Base-by-base conservation (phyloP, 2,113 vertebrate genomes). In the Seriola rivoliana region DNA sequence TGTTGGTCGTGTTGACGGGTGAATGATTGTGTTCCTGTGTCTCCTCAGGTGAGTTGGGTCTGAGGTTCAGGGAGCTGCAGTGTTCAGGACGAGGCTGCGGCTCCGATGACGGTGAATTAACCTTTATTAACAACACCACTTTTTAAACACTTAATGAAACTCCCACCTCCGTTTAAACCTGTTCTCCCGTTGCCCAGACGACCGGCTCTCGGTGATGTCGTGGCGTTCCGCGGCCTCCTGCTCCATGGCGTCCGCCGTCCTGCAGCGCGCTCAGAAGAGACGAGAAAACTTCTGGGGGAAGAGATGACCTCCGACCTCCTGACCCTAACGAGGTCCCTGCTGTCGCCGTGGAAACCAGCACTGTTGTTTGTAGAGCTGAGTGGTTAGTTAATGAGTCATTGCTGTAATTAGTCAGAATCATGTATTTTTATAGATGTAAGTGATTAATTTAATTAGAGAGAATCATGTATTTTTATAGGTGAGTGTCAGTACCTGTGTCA, bases 181-280 rank as follows among this genome's bases (percentile, higher is more conserved):
- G 0, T 52, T 8, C 14, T 57, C 63, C 8, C 8, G 14, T 78
- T 38, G 38, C 60, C 38, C 29, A 92, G 93, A 87, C 21, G 89
- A 92, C 36, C 85, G 83, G 0, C 62, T 94, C 48, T 92, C 92
- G 0, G 84, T 83, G 88, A 88, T 92, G 90, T 93, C 92, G 5
- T 90, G 85, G 79, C 86, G 62, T 0, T 94, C 93, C 2, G 86
- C 88, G 0, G 89, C 90, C 10, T 92, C 92, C 29, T 91, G 90
- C 81, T 90, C 90, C 0, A 34, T 50, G 48, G 92, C 93, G 12
- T 89, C 91, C 0, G 71, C 66, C 0, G 52, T 94, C 64, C 63
- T 94, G 84, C 89, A 92, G 73, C 92, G 90, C 0, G 89, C 91
- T 76, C 91, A 78, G 80, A 92, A 69, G 78, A 92, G 93, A 52